Evolutionary conservation across 2,888 invertebrate species (phyloP), one percentile per base, ranked within the genome.

Genomic region (Callimorpha dominula): DNA sequence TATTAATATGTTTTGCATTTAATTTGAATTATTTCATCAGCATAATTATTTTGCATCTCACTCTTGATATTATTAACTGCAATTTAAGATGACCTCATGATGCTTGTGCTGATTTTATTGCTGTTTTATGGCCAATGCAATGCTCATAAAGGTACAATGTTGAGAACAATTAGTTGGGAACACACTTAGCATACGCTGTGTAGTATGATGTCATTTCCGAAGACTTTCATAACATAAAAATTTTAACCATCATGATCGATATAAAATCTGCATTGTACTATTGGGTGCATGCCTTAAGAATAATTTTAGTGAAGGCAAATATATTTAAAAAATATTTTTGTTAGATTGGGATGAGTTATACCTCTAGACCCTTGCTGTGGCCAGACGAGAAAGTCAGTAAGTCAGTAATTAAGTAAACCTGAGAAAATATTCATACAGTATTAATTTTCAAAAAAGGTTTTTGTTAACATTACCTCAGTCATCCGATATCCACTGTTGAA

Each of bases 61-160:
- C 60, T n/a, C 68, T 73, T 62, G 14, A 76, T 74, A 57, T 71
- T 71, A 72, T 50, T 73, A 62, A 62, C 42, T 42, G 62, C 43
- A 57, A 57, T 64, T 43, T 57, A 17, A 72, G 81, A 83, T 86
- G 83, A 84, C 82, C 82, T 85, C 85, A 86, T 80, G 60, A 76
- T 72, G 74, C 77, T 84, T 82, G 82, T 79, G 84, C 81, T 85
- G 83, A 87, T 87, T 89, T 89, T 89, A 90, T 88, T 84, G 78
- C 80, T 65, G 73, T 85, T 89, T 90, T 89, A 90, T 84, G 82
- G 76, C 75, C 71, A 63, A 68, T 78, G 73, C 74, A 72, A 52
- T 71, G 70, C 63, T 76, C 68, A 79, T 84, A 85, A 85, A 85
- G 75, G 68, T 66, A 80, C 78, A 80, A 76, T 74, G 84, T 83